Evolutionary conservation across 1,140 invertebrate genomes (phyloP).

Genomic region (Drosophila chauvacae): DNA sequence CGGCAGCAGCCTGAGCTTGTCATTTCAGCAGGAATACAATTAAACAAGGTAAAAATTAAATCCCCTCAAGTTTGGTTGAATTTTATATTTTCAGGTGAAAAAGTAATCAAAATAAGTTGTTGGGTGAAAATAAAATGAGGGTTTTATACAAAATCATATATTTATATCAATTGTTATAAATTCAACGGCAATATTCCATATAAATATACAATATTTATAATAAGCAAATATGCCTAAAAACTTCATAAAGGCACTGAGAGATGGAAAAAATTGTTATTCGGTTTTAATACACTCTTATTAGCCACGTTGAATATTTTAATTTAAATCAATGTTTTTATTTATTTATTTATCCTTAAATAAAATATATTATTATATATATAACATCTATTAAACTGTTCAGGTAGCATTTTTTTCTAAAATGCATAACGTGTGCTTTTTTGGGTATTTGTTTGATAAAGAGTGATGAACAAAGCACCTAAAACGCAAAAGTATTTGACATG

Average conservation of each 20-base stretch:
- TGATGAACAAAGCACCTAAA: constrained; percentile 2
- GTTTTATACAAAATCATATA: background rate
- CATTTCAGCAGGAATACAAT: constrained; percentile 21
- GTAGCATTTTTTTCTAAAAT: background rate
- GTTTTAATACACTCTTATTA: background rate
- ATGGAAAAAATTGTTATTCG: background rate
- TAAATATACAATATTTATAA: too few species aligned
- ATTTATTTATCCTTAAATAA: background rate
- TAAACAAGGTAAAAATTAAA: background rate
- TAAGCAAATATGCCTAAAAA: background rate
- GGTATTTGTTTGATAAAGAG: background rate
- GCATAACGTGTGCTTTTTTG: background rate
- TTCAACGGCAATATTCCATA: too few species aligned
- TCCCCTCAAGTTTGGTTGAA: too few species aligned
- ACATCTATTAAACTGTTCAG: too few species aligned
- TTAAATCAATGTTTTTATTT: background rate
- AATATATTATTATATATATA: too few species aligned
- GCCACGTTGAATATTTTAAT: background rate
- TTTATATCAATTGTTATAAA: too few species aligned
- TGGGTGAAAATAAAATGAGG: background rate
- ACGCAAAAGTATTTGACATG: background rate
- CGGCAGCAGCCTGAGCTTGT: constrained; percentile 20
- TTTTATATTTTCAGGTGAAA: background rate
- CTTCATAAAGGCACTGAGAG: background rate
- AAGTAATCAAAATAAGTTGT: background rate